Conservation (phyloP, 2,113 vertebrate genomes). For the Tautogolabrus adspersus region DNA sequence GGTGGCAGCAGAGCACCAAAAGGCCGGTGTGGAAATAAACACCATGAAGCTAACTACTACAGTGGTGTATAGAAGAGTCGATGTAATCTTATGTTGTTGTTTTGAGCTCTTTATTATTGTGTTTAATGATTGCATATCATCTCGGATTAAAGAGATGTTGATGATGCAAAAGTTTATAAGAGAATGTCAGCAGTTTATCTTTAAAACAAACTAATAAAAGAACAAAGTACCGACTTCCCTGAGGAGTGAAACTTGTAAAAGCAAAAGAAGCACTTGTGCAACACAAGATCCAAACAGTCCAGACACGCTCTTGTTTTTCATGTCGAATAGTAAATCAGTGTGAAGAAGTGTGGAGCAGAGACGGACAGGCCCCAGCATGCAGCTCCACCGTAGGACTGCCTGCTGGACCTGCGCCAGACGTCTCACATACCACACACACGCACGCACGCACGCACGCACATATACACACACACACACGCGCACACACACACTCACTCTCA, state of each 20-base stretch:
- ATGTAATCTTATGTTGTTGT: no score
- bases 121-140: no score
- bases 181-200: background rate
- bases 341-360: conserved; percentile 15
- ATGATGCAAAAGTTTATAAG: no score
- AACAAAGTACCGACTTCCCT: background rate
- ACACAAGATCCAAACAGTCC: conserved; percentile 16
- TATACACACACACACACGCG: conserved; percentile 16
- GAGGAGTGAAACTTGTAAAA: background rate
- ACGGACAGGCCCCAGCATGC: conserved; percentile 57
- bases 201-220: background rate
- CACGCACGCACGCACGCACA: background rate
- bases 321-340: background rate
- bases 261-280: background rate
- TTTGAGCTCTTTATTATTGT: no score
- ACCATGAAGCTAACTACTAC: background rate
- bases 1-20: conserved; percentile 59
- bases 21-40: background rate
- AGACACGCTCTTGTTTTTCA: background rate
- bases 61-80: no score
- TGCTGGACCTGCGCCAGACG: conserved; percentile 45
- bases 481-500: no score
- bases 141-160: no score
- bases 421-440: conserved; percentile 12
- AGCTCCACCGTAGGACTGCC: conserved; percentile 19